phyloP scores from a whole-genome alignment of 2,113 vertebrate species.

The Polypterus bichir region DNA sequence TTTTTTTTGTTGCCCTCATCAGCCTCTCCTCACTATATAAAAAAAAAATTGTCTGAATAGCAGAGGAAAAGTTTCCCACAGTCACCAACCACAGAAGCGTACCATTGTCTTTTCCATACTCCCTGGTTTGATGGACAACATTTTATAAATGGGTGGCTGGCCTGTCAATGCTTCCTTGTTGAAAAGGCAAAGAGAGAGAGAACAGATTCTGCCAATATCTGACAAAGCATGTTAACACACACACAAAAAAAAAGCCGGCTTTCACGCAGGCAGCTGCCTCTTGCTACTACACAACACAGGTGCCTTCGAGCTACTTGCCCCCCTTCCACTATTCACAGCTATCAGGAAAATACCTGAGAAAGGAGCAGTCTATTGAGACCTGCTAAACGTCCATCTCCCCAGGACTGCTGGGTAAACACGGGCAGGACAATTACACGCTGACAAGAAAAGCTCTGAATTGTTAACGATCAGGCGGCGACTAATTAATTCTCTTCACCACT shows the following conservation, averaged over 20 bases:
- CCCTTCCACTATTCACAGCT: conserved; percentile 66
- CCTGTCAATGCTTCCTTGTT: conserved; percentile 74
- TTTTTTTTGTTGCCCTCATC: conserved; percentile 82
- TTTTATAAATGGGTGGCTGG: conserved; percentile 86
- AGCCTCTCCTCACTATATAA: conserved; percentile 87
- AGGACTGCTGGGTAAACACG: conserved; percentile 32
- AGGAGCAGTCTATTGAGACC: conserved; percentile 66
- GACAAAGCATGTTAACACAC: conserved; percentile 75
- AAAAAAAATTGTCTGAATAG: conserved; percentile 98
- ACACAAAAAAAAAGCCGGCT: conserved; percentile 48
- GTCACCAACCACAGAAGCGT: conserved; percentile 94
- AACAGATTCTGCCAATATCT: conserved; percentile 76
- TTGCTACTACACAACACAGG: conserved; percentile 70
- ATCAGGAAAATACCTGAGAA: conserved; percentile 69
- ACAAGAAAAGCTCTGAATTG: not conserved
- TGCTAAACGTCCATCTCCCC: conserved; percentile 54
- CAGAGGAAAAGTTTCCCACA: conserved; percentile 99
- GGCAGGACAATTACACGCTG: not conserved
- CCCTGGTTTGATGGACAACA: conserved; percentile 89
- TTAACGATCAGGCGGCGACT: not conserved
- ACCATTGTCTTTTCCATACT: conserved; percentile 75
- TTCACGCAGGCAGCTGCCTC: conserved; percentile 74
- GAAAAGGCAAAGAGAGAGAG: conserved; percentile 73
- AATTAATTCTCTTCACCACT: not conserved
- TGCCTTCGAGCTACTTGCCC: conserved; percentile 56